phyloP scores from a whole-genome alignment of 1,140 invertebrate species.

The Bombus waltoni region DNA sequence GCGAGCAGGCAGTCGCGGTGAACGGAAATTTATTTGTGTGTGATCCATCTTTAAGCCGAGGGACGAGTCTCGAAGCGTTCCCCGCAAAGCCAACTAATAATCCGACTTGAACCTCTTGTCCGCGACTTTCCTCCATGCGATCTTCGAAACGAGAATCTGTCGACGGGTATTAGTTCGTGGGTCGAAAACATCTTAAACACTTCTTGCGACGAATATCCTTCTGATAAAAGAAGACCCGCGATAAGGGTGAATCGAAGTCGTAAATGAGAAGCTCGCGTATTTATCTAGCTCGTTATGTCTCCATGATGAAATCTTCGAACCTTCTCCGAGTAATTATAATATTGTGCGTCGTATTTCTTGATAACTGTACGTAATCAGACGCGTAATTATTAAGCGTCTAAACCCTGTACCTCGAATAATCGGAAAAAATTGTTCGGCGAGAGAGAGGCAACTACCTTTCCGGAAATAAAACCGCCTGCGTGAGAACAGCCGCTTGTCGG shows the following conservation, averaged over 20 bases:
- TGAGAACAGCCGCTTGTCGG: not conserved
- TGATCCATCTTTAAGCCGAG: slow-evolving; percentile 25
- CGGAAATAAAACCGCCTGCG: too few relatives aligned
- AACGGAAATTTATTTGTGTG: slow-evolving; percentile 45
- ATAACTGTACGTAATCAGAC: too few relatives aligned
- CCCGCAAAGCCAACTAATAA: slow-evolving; percentile 12
- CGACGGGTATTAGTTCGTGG: not conserved
- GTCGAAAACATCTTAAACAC: not conserved
- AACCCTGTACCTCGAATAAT: too few relatives aligned
- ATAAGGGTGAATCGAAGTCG: too few relatives aligned
- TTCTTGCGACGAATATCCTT: not conserved
- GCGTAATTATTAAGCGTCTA: too few relatives aligned
- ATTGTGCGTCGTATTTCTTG: too few relatives aligned
- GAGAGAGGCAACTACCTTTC: too few relatives aligned
- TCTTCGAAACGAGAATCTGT: not conserved
- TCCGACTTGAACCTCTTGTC: slow-evolving; percentile 1
- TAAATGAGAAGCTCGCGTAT: too few relatives aligned
- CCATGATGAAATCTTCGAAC: too few relatives aligned
- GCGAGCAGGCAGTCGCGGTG: slow-evolving; percentile 2
- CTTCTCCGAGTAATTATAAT: too few relatives aligned
- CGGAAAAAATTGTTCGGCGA: too few relatives aligned
- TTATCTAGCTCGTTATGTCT: too few relatives aligned
- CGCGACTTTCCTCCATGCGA: not conserved
- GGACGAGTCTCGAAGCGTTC: not conserved
- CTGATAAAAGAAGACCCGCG: not conserved